Percentiles rank a stretch among this genome's conserved stretches.
phyloP scores from a whole-genome alignment of 2,797 vertebrate species.

The Lacerta bilineata region DNA sequence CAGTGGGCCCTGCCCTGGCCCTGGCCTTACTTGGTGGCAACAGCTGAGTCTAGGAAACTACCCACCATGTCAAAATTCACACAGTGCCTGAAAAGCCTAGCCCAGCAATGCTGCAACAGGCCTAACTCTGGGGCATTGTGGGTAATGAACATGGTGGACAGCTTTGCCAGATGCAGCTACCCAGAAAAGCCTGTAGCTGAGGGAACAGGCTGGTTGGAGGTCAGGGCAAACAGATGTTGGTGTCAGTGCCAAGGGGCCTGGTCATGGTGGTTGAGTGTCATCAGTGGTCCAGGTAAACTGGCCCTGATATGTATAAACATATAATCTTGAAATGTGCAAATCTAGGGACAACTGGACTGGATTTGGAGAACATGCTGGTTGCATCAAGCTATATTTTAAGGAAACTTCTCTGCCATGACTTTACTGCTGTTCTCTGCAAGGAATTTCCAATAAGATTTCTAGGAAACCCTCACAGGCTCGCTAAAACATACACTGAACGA shows the following conservation, averaged over 20 bases:
- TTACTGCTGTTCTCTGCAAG: not conserved
- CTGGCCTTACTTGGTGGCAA: not conserved
- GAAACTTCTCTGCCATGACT: not conserved
- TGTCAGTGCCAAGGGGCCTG: not conserved
- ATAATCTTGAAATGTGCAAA: not conserved
- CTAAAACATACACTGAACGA: not conserved
- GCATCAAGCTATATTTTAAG: not conserved
- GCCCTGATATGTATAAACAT: not conserved
- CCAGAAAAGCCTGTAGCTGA: not conserved
- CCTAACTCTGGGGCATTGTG: too few relatives aligned
- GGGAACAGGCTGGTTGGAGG: not conserved
- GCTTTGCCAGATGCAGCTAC: not conserved
- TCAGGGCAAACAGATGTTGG: not conserved
- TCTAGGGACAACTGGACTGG: not conserved
- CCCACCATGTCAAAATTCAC: not conserved
- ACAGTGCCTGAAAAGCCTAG: not conserved
- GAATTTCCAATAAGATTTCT: not conserved
- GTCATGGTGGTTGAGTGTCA: not conserved
- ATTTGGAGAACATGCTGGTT: not conserved
- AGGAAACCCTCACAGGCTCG: not conserved
- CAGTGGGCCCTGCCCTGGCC: not conserved
- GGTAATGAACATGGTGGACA: too few relatives aligned
- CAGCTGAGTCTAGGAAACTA: not conserved
- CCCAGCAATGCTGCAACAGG: too few relatives aligned
- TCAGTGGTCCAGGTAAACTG: not conserved